phyloP scores from a whole-genome alignment of 2,888 invertebrate genomes.

The Nomada flava region DNA sequence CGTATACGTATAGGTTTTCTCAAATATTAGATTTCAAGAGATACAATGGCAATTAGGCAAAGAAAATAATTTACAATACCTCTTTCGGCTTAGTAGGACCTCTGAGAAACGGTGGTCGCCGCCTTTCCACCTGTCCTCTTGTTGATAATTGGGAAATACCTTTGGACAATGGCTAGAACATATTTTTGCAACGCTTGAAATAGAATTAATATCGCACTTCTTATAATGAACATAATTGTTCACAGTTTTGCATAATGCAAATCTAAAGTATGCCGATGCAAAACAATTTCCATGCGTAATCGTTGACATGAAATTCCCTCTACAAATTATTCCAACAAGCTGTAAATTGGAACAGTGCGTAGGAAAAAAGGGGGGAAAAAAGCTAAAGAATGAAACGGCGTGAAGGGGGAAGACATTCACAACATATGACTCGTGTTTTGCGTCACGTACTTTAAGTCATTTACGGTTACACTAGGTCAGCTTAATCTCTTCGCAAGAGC shows the following conservation, averaged over 20 bases:
- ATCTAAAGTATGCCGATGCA: not conserved
- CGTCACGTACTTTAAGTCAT: slow-evolving; percentile 23
- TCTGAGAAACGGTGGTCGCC: slow-evolving; percentile 81
- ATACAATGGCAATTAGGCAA: not conserved
- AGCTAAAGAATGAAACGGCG: not conserved
- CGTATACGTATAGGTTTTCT: too few relatives aligned
- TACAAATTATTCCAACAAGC: slow-evolving; percentile 6
- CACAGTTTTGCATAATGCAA: not conserved
- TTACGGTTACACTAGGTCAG: slow-evolving; percentile 50
- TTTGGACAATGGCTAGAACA: slow-evolving; percentile 75
- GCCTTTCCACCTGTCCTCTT: slow-evolving; percentile 81
- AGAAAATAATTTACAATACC: slow-evolving; percentile 66
- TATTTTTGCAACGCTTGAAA: slow-evolving; percentile 4
- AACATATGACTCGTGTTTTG: slow-evolving; percentile 25
- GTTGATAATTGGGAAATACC: slow-evolving; percentile 76
- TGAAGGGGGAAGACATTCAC: slow-evolving; percentile 12
- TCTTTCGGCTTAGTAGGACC: slow-evolving; percentile 78
- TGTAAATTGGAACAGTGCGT: not conserved
- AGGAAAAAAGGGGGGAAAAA: not conserved
- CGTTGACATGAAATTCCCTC: not conserved
- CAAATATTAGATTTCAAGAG: not conserved
- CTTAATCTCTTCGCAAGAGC: slow-evolving; percentile 28
- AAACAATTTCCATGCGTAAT: not conserved
- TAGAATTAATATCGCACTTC: not conserved
- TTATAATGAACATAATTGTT: not conserved